Conservation (phyloP, 64 coral and sea anemone species). For the Platygyra sinensis region DNA sequence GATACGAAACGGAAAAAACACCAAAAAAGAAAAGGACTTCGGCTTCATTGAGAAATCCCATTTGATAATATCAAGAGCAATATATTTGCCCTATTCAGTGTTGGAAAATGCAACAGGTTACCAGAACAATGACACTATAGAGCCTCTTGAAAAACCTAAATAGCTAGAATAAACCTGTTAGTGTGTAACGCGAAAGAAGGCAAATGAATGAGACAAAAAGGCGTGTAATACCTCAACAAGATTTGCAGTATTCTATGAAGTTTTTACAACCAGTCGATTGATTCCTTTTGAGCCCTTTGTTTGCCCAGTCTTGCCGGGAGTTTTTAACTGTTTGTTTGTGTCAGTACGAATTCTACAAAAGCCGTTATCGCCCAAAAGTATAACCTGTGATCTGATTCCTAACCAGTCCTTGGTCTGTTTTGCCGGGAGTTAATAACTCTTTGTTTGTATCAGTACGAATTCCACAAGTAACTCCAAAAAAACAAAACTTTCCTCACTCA, state of each 20-base stretch:
- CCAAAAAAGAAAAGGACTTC: neutral
- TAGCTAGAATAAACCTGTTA: neutral
- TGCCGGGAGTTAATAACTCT: no score
- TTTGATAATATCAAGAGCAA: neutral
- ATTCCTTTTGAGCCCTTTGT: neutral
- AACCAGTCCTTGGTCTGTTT: no score
- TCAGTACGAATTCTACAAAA: no score
- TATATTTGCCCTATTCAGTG: neutral
- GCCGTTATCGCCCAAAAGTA: no score
- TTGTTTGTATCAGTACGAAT: no score
- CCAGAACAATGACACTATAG: neutral
- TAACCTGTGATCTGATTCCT: no score
- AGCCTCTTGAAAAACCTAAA: neutral
- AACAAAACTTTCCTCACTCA: no score
- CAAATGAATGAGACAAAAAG: neutral
- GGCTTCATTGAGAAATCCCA: neutral
- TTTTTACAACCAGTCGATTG: neutral
- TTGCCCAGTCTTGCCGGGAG: no score
- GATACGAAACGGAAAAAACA: neutral
- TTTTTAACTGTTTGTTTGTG: no score
- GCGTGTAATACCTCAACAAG: neutral
- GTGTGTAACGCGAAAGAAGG: neutral
- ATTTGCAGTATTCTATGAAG: constrained; percentile 22
- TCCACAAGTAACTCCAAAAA: no score
- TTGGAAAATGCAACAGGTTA: constrained; percentile 30